These are phyloP conservation scores for Epirrhoe alternata DNA, from an alignment of 2,888 invertebrate genomes.

Conservation along the genomic window DNA sequence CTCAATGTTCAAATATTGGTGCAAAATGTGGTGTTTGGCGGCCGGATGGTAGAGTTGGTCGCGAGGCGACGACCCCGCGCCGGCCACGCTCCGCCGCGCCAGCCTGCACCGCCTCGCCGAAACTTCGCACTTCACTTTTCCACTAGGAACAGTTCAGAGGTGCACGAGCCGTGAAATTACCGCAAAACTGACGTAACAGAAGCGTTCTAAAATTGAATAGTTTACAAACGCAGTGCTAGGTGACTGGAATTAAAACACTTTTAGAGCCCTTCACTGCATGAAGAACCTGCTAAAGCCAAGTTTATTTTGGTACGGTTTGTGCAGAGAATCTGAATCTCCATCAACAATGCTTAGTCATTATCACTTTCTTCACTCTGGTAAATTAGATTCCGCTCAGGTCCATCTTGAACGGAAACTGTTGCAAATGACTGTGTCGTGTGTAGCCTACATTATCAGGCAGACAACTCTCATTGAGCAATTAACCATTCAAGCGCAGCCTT, in stretches of 20 bases:
- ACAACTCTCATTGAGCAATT: conserved; percentile 62
- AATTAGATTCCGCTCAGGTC: conserved; percentile 37
- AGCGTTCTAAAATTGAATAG: conserved; percentile 50
- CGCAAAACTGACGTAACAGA: conserved; percentile 76
- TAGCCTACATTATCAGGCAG: conserved; percentile 58
- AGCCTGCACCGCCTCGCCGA: conserved; percentile 75
- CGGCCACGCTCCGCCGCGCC: conserved; percentile 72
- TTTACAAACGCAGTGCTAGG: conserved; percentile 28
- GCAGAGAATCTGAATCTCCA: conserved; percentile 3
- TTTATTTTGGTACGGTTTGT: conserved; percentile 3
- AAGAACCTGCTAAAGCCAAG: background rate
- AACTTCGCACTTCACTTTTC: conserved; percentile 84
- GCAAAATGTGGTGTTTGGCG: conserved; percentile 29
- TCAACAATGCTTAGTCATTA: conserved; percentile 28
- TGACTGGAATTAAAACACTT: background rate
- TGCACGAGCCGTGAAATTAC: conserved; percentile 80
- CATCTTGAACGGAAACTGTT: conserved; percentile 45
- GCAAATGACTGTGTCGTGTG: conserved; percentile 60
- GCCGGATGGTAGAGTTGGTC: conserved; percentile 41
- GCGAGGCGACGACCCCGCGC: conserved; percentile 75
- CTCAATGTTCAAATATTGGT: conserved; percentile 22
- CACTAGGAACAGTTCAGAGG: conserved; percentile 75
- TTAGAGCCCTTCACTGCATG: background rate
- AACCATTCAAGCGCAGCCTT: conserved; percentile 62
- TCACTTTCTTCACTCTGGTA: conserved; percentile 34